These are phyloP conservation scores for Colaptes auratus DNA, from an alignment of 2,113 vertebrate genomes.

Conservation along the genomic window DNA sequence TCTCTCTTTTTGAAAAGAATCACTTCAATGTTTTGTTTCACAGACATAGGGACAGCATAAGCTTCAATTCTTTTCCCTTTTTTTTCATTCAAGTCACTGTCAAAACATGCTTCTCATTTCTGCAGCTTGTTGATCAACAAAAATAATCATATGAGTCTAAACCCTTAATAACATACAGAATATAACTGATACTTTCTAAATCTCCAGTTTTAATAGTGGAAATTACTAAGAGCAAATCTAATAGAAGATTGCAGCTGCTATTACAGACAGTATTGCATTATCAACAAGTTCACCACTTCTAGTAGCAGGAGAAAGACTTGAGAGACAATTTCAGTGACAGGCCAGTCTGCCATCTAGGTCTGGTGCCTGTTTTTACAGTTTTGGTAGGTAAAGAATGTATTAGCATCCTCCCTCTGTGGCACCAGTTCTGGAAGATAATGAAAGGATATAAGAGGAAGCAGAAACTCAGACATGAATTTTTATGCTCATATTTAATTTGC, in stretches of 20 bases:
- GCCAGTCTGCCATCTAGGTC: not conserved
- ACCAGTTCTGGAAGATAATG: not conserved
- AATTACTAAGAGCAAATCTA: not conserved
- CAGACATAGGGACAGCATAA: not conserved
- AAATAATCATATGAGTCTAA: not conserved
- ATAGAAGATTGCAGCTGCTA: not conserved
- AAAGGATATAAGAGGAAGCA: not conserved
- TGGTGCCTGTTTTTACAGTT: not conserved
- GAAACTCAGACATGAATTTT: not conserved
- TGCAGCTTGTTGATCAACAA: not conserved
- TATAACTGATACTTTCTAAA: not conserved
- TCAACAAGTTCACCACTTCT: not conserved
- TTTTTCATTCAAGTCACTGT: not conserved
- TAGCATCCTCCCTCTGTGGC: not conserved
- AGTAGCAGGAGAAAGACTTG: not conserved
- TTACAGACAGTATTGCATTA: not conserved
- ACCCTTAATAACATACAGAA: not conserved
- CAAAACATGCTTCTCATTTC: not conserved
- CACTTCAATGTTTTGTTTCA: not conserved
- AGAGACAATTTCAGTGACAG: not conserved
- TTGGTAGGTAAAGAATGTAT: not conserved
- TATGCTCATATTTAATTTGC: not conserved
- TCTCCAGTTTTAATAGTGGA: not conserved
- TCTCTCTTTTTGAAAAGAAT: not conserved
- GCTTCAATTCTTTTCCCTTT: not conserved